Percentiles rank a stretch among this genome's conserved stretches.
phyloP scores from a whole-genome alignment of 2,113 vertebrate genomes.

The Camelus bactrianus region DNA sequence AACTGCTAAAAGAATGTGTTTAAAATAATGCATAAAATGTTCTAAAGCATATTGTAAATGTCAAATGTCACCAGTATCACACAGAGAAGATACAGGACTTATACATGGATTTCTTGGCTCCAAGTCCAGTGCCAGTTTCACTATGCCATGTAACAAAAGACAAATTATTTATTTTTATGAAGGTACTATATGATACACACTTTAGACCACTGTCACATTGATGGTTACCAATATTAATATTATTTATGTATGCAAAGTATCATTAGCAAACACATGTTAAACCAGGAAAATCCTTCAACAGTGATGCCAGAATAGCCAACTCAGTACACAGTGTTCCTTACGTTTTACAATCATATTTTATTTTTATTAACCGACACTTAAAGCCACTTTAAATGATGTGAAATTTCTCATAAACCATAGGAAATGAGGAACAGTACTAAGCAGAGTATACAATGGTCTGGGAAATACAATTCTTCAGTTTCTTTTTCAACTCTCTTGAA shows the following conservation, averaged over 20 bases:
- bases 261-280: constrained; percentile 55
- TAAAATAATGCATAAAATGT: neutral
- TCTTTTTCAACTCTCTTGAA: constrained; percentile 29
- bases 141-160: neutral
- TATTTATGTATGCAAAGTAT: constrained; percentile 62
- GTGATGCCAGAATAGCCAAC: neutral
- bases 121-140: neutral
- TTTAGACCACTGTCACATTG: constrained; percentile 59
- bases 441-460: neutral
- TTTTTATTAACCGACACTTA: constrained; percentile 40
- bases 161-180: constrained; percentile 78
- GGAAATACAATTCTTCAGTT: neutral
- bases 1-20: neutral
- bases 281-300: constrained; percentile 49
- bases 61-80: neutral
- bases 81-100: neutral
- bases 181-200: constrained; percentile 64
- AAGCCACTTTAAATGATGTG: neutral
- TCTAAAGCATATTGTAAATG: neutral
- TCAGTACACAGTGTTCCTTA: neutral
- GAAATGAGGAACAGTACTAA: neutral
- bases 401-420: neutral
- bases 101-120: neutral
- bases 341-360: neutral
- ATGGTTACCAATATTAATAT: constrained; percentile 71